A percentile compares a stretch with the other conserved stretches of the same genome.
Conservation (phyloP, 2,797 vertebrate genomes). For the Hapalemur alaotrensis region DNA sequence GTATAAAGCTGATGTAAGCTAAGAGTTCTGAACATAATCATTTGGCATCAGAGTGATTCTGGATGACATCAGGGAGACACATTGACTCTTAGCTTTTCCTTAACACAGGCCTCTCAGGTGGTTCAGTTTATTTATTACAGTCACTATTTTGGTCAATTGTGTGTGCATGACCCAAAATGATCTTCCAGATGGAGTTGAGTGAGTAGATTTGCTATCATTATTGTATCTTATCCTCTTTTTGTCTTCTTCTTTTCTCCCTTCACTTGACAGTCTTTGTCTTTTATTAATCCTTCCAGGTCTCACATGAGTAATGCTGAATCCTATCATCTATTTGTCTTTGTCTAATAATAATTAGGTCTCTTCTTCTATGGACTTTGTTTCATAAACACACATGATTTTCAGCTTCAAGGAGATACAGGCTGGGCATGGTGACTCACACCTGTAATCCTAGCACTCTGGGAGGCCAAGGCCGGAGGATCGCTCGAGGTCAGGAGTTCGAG, state of each 20-base stretch:
- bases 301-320: neutral
- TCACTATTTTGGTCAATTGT: slow-evolving; percentile 96
- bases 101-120: slow-evolving; percentile 89
- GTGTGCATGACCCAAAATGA: slow-evolving; percentile 94
- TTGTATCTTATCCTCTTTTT: neutral
- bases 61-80: too few species aligned
- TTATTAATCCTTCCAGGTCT: neutral
- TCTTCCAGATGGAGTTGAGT: slow-evolving; percentile 74
- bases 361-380: neutral
- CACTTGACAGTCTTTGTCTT: neutral
- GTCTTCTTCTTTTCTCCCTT: neutral
- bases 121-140: slow-evolving; percentile 95
- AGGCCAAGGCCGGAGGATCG: too few species aligned
- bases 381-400: neutral
- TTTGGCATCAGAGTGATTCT: neutral
- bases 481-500: too few species aligned
- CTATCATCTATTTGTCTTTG: neutral
- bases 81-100: slow-evolving; percentile 83
- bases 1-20: neutral
- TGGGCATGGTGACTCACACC: too few species aligned
- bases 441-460: too few species aligned
- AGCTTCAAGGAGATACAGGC: neutral
- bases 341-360: neutral
- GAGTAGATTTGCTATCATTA: slow-evolving; percentile 25
- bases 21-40: neutral